These are phyloP conservation scores for Notolepis coatsorum DNA, from an alignment of 2,797 vertebrate species.

Conservation along the genomic window DNA sequence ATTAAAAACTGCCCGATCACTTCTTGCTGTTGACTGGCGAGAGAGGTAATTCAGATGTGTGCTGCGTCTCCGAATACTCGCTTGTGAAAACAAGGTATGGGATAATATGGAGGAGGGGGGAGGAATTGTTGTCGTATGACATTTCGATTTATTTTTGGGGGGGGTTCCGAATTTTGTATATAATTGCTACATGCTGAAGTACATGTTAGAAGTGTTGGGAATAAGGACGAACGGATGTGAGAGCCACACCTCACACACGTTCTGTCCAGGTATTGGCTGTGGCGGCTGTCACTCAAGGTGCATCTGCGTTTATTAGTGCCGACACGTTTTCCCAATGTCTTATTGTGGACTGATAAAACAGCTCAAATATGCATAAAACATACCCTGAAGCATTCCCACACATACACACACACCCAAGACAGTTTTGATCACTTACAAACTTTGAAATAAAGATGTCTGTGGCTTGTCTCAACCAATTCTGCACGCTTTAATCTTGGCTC, in stretches of 20 bases:
- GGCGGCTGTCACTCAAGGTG: conserved; percentile 37
- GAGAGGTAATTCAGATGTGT: conserved; percentile 77
- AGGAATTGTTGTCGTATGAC: too few relatives aligned
- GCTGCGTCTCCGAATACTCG: conserved; percentile 66
- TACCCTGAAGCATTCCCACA: conserved; percentile 67
- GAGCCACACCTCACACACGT: too few relatives aligned
- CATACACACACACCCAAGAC: conserved; percentile 62
- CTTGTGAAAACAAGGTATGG: conserved; percentile 50
- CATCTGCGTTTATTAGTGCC: conserved; percentile 44
- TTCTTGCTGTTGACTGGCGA: conserved; percentile 88
- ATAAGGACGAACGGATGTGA: too few relatives aligned
- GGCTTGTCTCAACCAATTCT: conserved; percentile 66
- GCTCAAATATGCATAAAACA: conserved; percentile 25
- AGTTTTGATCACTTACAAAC: conserved; percentile 69
- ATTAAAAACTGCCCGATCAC: conserved; percentile 90
- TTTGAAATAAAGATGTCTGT: conserved; percentile 72
- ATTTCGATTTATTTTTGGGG: too few relatives aligned
- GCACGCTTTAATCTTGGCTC: conserved; percentile 76
- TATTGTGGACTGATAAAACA: conserved; percentile 58
- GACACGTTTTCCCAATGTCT: conserved; percentile 49
- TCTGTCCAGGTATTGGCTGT: conserved; percentile 7
- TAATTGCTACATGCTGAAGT: too few relatives aligned
- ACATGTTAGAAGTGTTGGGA: too few relatives aligned
- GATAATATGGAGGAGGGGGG: conserved; percentile 40
- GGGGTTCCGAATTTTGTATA: too few relatives aligned